Evolutionary conservation across 2,113 vertebrate species (phyloP), one percentile per base, ranked within the genome.

Genomic region (Heterotis niloticus): DNA sequence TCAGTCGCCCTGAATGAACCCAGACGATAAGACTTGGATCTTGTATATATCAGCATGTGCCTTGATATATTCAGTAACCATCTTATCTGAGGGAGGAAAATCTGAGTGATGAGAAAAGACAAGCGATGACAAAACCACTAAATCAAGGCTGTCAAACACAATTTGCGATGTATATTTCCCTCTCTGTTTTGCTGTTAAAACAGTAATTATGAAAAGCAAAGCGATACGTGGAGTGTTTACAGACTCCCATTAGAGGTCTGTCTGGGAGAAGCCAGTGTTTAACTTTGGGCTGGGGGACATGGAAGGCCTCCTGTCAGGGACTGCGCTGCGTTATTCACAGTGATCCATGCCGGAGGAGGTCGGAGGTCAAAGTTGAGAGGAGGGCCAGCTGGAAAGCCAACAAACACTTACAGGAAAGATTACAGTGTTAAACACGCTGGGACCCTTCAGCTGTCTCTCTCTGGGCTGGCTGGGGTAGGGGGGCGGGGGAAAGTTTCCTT

Each of bases 141-240:
- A 95, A 94, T 92, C 93, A 89, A 90, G 93, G 91, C 93, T 98
- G 97, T 98, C 96, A 97, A 98, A 99, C 96, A 96, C 92, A 93
- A 96, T 99, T 96, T 96, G 94, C 91, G 91, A 93, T 94, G 94
- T 96, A 90, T 96, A 94, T 90, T 90, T 91, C 86, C 86, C 81
- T 83, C 81, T 83, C 82, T 83, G 86, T 81, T 79, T 87, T 83
- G 89, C 88, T 91, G 90, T 90, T 94, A 92, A 94, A 94, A 92
- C 90, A 92, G 92, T 92, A 92, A 96, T 96, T 95, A 96, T 92
- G 94, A 94, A 93, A 93, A 90, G 90, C 87, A 87, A 91, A 91
- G 90, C 68, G 90, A 93, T 93, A 91, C 75, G 90, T 83, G 80
- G 87, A 89, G 83, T 93, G 91, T 94, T 96, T 94, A 92, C 75